Percentiles rank a stretch among this genome's conserved stretches.
These are phyloP conservation scores for Cydia fagiglandana DNA, from an alignment of 1,140 invertebrate species.

Conservation along the genomic window DNA sequence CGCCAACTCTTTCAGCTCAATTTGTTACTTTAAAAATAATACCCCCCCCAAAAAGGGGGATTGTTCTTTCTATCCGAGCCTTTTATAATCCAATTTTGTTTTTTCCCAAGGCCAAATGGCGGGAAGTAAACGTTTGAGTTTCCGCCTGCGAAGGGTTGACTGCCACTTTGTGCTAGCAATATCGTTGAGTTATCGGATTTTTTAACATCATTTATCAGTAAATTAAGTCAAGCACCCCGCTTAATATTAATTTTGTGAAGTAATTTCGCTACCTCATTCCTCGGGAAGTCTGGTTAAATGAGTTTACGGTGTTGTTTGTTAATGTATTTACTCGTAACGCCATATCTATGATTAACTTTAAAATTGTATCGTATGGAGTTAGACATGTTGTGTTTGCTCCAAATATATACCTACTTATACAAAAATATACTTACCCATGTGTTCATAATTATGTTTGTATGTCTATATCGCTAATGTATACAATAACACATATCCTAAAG, in stretches of 20 bases:
- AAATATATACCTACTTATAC: no score
- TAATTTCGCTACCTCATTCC: not conserved
- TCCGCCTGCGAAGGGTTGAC: constrained; percentile 8
- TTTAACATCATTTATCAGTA: constrained; percentile 10
- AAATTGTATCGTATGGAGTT: no score
- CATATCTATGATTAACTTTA: not conserved
- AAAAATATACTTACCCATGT: no score
- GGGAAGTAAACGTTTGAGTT: constrained; percentile 28
- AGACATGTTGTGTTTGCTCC: no score
- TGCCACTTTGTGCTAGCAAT: constrained; percentile 1
- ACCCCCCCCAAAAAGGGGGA: constrained; percentile 19
- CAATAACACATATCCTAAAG: no score
- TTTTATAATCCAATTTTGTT: constrained; percentile 32
- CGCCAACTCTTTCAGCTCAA: constrained; percentile 27
- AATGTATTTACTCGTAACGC: not conserved
- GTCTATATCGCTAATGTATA: no score
- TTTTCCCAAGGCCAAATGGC: constrained; percentile 27
- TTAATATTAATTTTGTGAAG: not conserved
- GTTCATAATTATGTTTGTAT: no score
- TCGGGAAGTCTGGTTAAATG: not conserved
- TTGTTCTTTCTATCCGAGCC: constrained; percentile 21
- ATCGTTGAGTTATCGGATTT: constrained; percentile 11
- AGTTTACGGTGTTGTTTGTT: not conserved
- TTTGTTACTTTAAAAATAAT: constrained; percentile 30
- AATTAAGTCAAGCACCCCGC: not conserved